Conservation (phyloP, 2,113 vertebrate genomes). For the Meles meles region DNA sequence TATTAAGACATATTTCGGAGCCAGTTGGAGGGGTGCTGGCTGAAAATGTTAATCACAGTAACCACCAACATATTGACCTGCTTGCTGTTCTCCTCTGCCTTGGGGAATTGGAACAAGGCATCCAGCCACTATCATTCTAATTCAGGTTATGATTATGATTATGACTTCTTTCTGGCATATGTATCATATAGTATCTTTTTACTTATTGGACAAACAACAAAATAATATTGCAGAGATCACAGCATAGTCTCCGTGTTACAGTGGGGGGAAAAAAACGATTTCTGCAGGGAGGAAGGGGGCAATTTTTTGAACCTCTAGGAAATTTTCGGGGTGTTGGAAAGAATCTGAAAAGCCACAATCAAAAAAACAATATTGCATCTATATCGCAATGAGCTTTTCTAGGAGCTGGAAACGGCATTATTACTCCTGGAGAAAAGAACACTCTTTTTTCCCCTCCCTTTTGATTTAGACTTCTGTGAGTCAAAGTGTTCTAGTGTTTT, state of each 20-base stretch:
- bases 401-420: constrained; percentile 34
- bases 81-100: constrained; percentile 47
- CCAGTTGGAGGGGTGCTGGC: constrained; percentile 55
- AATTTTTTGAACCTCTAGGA: not conserved
- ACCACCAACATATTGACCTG: constrained; percentile 50
- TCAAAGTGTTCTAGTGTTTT: constrained; percentile 81
- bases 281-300: not conserved
- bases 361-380: constrained; percentile 46
- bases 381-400: constrained; percentile 26
- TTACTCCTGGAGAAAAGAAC: constrained; percentile 60
- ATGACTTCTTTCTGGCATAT: not conserved
- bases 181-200: not conserved
- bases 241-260: not conserved
- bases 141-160: not conserved
- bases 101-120: not conserved
- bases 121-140: not conserved
- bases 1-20: constrained; percentile 77
- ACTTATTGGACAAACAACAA: constrained; percentile 30
- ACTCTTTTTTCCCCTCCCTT: constrained; percentile 68
- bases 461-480: constrained; percentile 82
- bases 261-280: not conserved
- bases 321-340: constrained; percentile 43
- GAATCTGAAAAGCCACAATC: constrained; percentile 44
- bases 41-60: constrained; percentile 75
- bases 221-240: not conserved